Evolutionary conservation across 2,888 invertebrate genomes (phyloP).

Genomic region (Barypeithes pellucidus): DNA sequence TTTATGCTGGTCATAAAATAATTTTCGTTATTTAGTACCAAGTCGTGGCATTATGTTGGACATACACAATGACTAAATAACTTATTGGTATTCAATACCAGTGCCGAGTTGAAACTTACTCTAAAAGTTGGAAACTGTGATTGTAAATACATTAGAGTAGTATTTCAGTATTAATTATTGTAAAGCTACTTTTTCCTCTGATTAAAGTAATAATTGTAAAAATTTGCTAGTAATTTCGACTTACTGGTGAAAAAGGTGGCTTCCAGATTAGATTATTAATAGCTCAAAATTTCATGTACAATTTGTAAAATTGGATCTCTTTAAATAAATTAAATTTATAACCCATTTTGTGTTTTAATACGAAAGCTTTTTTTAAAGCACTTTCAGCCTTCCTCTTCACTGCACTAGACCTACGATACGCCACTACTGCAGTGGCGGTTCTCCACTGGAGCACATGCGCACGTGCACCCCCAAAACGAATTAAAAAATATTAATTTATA

Average conservation of each 20-base stretch:
- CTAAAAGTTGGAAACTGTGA: slow-evolving; percentile 33
- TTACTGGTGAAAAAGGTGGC: slow-evolving; percentile 14
- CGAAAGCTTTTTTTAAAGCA: too few species aligned
- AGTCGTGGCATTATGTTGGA: not conserved
- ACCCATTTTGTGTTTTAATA: slow-evolving; percentile 15
- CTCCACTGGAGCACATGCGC: too few species aligned
- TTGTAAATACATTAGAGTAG: slow-evolving; percentile 33
- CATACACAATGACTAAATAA: not conserved
- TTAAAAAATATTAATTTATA: too few species aligned
- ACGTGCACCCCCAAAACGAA: too few species aligned
- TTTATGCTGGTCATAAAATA: not conserved
- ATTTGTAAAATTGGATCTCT: slow-evolving; percentile 34
- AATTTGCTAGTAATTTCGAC: not conserved
- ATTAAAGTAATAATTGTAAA: not conserved
- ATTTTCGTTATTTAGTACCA: not conserved
- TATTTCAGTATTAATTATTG: slow-evolving; percentile 27
- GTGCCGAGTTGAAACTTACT: slow-evolving; percentile 7
- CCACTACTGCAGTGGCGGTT: too few species aligned
- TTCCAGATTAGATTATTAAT: slow-evolving; percentile 2
- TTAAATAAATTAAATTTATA: slow-evolving; percentile 26
- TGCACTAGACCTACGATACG: too few species aligned
- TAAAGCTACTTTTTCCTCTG: slow-evolving; percentile 12
- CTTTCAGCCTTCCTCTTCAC: too few species aligned
- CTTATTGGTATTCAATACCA: slow-evolving; percentile 2
- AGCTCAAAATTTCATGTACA: slow-evolving; percentile 31